Evolutionary conservation across 2,113 vertebrate genomes (phyloP).

Genomic region (Corvus moneduloides): DNA sequence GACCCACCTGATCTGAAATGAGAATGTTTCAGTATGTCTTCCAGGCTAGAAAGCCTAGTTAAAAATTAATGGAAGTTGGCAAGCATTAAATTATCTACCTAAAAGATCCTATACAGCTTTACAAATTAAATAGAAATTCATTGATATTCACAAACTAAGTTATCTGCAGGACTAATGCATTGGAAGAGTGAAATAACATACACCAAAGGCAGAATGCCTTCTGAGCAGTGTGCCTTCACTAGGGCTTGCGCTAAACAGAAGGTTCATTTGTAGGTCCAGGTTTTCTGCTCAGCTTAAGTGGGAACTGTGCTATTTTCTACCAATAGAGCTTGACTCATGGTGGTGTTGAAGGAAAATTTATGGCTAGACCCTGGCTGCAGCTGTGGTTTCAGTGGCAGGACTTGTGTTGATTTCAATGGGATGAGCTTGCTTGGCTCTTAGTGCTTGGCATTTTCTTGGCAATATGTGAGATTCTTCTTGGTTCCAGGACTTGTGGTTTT

Average conservation of each 20-base stretch:
- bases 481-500: background rate
- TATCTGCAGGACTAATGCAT: background rate
- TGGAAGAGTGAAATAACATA: background rate
- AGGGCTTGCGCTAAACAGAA: background rate
- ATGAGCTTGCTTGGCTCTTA: background rate
- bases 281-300: background rate
- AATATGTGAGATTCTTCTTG: background rate
- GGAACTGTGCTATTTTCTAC: background rate
- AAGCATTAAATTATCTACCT: conserved; percentile 57
- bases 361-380: background rate
- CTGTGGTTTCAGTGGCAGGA: background rate
- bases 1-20: conserved; percentile 43
- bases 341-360: background rate
- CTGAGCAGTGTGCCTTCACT: background rate
- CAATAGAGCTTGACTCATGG: background rate
- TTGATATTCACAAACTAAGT: background rate
- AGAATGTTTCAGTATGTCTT: conserved; percentile 49
- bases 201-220: background rate
- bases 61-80: conserved; percentile 49
- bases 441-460: background rate
- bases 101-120: background rate
- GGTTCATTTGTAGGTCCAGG: background rate
- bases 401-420: background rate
- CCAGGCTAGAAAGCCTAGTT: conserved; percentile 24
- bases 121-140: conserved; percentile 22